Evolutionary conservation across 2,888 invertebrate species (phyloP).

Genomic region (Entomobrya multifasciata): DNA sequence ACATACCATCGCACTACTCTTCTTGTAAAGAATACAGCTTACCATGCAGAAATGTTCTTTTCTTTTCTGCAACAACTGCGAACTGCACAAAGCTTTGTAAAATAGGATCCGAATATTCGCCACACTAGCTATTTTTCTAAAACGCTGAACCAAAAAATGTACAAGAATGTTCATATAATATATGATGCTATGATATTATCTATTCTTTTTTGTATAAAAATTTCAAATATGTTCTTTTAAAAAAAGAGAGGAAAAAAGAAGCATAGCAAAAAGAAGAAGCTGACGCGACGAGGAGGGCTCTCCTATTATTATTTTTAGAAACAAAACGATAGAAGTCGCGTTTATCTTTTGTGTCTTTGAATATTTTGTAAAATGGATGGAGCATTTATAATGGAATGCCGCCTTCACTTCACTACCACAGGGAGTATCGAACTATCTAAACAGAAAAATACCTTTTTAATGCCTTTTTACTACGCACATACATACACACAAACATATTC

Average conservation of each 20-base stretch:
- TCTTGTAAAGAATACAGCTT: neutral
- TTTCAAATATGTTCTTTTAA: neutral
- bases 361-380: neutral
- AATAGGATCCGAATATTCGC: no score
- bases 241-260: neutral
- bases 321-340: neutral
- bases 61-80: neutral
- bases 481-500: slow-evolving; percentile 6
- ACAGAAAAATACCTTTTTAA: slow-evolving; percentile 48
- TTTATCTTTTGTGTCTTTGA: neutral
- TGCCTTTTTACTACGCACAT: slow-evolving; percentile 25
- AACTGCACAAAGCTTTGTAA: no score
- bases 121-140: no score
- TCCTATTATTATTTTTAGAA: neutral
- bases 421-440: neutral
- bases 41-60: neutral
- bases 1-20: neutral
- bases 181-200: neutral
- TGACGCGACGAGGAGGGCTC: neutral
- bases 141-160: neutral
- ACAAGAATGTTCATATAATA: neutral
- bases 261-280: neutral
- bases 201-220: neutral
- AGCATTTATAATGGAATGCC: neutral
- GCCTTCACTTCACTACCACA: neutral